These are phyloP conservation scores for Tyrannus savana DNA, from an alignment of 2,113 vertebrate species.

Conservation along the genomic window DNA sequence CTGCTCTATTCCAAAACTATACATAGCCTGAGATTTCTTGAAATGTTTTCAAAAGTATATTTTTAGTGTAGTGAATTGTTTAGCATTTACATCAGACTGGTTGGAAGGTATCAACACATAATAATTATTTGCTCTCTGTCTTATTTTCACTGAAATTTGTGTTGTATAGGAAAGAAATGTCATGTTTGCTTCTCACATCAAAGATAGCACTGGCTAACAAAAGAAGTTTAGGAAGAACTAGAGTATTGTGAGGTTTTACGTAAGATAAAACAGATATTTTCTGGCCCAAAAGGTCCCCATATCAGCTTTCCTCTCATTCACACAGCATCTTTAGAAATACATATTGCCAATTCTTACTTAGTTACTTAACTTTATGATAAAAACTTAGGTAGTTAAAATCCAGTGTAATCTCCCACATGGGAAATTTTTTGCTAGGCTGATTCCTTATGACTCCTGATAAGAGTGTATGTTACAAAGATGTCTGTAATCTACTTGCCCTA, in stretches of 20 bases:
- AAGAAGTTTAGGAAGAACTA: background rate
- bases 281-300: background rate
- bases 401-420: background rate
- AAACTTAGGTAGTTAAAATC: background rate
- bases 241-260: background rate
- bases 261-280: background rate
- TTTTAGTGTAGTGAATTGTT: background rate
- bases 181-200: background rate
- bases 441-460: background rate
- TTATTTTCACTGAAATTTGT: background rate
- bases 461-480: background rate
- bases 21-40: background rate
- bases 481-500: background rate
- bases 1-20: background rate
- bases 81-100: background rate
- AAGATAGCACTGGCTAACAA: background rate
- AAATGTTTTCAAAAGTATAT: background rate
- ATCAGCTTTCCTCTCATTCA: background rate
- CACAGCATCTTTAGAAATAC: background rate
- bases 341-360: background rate
- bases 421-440: background rate
- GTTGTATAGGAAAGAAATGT: background rate
- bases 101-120: background rate
- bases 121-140: background rate
- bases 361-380: background rate